A percentile compares a stretch with the other conserved stretches of the same genome.
These are phyloP conservation scores for Andrena fulva DNA, from an alignment of 2,888 invertebrate genomes.

Conservation along the genomic window DNA sequence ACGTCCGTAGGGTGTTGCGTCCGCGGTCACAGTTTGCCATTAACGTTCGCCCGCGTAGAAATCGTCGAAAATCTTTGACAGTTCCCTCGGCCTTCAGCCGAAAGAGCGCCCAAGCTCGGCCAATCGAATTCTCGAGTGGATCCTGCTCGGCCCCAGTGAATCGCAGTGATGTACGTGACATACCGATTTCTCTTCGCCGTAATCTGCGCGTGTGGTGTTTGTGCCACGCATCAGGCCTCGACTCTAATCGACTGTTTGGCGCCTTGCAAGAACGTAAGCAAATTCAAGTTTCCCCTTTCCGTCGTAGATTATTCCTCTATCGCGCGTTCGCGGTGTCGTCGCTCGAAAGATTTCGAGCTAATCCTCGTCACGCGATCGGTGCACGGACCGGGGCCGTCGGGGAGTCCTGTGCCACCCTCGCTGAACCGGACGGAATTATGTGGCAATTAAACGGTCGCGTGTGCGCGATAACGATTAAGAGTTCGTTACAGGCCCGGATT, in stretches of 20 bases:
- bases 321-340: no score
- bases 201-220: slow-evolving; percentile 16
- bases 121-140: not conserved
- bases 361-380: no score
- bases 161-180: slow-evolving; percentile 1
- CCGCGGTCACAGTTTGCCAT: not conserved
- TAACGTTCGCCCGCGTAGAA: not conserved
- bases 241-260: slow-evolving; percentile 50
- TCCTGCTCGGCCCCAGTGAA: not conserved
- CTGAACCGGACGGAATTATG: no score
- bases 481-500: no score
- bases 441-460: no score
- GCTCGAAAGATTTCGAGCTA: not conserved
- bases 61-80: not conserved
- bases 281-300: not conserved
- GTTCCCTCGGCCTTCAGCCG: not conserved
- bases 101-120: not conserved
- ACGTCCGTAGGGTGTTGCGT: not conserved
- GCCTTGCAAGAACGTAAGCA: slow-evolving; percentile 62
- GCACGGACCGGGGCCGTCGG: no score
- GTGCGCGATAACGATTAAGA: no score
- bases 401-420: no score
- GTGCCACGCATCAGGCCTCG: slow-evolving; percentile 37
- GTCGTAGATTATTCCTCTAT: not conserved
- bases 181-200: slow-evolving; percentile 3